phyloP scores from a whole-genome alignment of 2,888 invertebrate species.

The Tetragonisca angustula region DNA sequence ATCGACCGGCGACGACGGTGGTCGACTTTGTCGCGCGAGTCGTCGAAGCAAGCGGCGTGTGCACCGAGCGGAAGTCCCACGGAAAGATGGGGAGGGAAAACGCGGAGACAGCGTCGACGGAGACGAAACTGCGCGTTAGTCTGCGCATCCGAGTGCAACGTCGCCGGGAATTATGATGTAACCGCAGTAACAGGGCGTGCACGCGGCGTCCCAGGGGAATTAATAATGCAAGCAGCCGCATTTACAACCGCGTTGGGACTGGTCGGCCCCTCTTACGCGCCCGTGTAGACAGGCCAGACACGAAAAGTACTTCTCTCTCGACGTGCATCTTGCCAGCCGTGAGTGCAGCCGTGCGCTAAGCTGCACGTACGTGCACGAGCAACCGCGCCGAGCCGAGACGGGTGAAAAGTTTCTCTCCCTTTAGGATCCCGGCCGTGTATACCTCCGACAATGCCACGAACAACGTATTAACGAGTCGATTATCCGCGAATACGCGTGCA shows the following conservation, averaged over 20 bases:
- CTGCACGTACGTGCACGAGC: slow-evolving; percentile 51
- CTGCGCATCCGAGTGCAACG: slow-evolving; percentile 44
- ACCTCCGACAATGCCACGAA: slow-evolving; percentile 18
- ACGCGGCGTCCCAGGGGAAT: slow-evolving; percentile 47
- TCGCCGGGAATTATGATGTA: slow-evolving; percentile 48
- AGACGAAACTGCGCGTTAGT: slow-evolving; percentile 33
- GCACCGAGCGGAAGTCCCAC: background rate
- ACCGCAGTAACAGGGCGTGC: slow-evolving; percentile 43
- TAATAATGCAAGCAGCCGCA: slow-evolving; percentile 60
- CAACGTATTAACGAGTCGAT: slow-evolving; percentile 62
- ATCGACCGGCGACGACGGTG: too few relatives aligned
- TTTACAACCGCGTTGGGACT: slow-evolving; percentile 27
- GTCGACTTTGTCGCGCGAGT: background rate
- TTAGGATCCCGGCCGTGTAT: slow-evolving; percentile 29
- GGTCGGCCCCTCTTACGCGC: slow-evolving; percentile 11
- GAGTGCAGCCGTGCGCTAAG: slow-evolving; percentile 55
- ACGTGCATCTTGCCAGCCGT: slow-evolving; percentile 58
- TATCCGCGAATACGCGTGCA: slow-evolving; percentile 48
- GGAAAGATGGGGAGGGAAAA: background rate
- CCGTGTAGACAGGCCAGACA: slow-evolving; percentile 37
- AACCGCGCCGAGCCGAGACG: background rate
- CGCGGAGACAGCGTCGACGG: slow-evolving; percentile 14
- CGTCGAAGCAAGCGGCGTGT: background rate
- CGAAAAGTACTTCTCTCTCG: slow-evolving; percentile 57
- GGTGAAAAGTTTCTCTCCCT: slow-evolving; percentile 45